Percentiles rank a stretch among this genome's conserved stretches.
Evolutionary conservation across 1,140 invertebrate genomes (phyloP).

Genomic region (Papilio helenus): DNA sequence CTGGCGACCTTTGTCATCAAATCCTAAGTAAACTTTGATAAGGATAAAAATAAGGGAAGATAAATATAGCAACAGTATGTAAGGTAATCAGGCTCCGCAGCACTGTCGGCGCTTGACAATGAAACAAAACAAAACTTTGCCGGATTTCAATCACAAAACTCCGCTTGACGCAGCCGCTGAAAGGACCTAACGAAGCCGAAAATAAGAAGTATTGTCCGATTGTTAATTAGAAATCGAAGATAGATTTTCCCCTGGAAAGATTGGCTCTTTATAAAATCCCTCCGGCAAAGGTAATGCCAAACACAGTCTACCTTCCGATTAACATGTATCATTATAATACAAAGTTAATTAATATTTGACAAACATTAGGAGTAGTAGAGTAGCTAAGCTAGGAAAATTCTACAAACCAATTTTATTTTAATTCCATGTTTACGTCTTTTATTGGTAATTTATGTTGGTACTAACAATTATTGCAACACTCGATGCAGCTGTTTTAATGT

Average conservation of each 20-base stretch:
- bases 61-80: constrained; percentile 19
- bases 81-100: constrained; percentile 34
- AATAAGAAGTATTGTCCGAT: constrained; percentile 40
- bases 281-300: neutral
- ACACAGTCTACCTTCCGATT: neutral
- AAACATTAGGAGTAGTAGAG: too few relatives aligned
- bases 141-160: constrained; percentile 38
- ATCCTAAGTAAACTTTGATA: constrained; percentile 2
- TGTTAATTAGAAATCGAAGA: constrained; percentile 41
- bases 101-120: constrained; percentile 30
- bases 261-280: constrained; percentile 33
- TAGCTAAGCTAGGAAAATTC: too few relatives aligned
- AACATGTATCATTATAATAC: neutral
- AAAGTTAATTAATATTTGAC: neutral
- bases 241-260: constrained; percentile 29
- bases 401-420: too few relatives aligned
- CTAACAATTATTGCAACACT: too few relatives aligned
- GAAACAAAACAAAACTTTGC: constrained; percentile 28
- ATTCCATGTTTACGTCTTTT: too few relatives aligned
- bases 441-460: too few relatives aligned
- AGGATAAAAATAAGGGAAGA: neutral
- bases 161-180: constrained; percentile 35
- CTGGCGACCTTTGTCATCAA: neutral
- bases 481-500: too few relatives aligned
- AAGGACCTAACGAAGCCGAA: constrained; percentile 38